Conservation (phyloP, 2,888 invertebrate species). For the Nemapogon koenigi region DNA sequence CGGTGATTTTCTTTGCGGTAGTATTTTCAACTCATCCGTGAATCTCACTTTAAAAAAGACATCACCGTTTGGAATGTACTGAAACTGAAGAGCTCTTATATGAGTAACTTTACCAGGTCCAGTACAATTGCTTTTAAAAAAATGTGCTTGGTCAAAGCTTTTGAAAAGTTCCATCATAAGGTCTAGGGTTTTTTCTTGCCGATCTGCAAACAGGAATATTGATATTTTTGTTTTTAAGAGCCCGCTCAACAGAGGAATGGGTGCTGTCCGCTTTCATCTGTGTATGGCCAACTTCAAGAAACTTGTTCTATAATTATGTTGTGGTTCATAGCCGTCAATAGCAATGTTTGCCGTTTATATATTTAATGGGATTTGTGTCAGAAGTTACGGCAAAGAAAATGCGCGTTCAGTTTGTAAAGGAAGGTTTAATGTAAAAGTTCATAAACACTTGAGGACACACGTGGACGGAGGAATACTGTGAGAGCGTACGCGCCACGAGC, state of each 20-base stretch:
- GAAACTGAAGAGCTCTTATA: slow-evolving; percentile 12
- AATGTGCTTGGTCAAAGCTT: too few relatives aligned
- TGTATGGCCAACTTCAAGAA: slow-evolving; percentile 11
- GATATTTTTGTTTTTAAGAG: slow-evolving; percentile 9
- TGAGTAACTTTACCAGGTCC: slow-evolving; percentile 11
- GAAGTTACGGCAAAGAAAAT: too few relatives aligned
- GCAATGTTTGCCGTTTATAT: too few relatives aligned
- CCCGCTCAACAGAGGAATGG: too few relatives aligned
- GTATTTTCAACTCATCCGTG: not conserved
- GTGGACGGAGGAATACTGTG: too few relatives aligned
- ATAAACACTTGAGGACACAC: too few relatives aligned
- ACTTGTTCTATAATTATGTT: slow-evolving; percentile 11
- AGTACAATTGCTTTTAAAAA: slow-evolving; percentile 13
- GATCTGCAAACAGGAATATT: slow-evolving; percentile 13
- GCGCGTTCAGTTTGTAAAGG: too few relatives aligned
- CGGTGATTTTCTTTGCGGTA: slow-evolving; percentile 6
- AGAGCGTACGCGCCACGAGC: too few relatives aligned
- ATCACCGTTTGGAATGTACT: slow-evolving; percentile 12
- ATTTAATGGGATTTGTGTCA: too few relatives aligned
- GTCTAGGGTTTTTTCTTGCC: slow-evolving; percentile 9
- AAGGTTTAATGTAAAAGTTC: too few relatives aligned
- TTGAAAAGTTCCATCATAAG: slow-evolving; percentile 4
- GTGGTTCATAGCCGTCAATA: slow-evolving; percentile 9
- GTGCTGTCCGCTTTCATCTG: slow-evolving; percentile 1
- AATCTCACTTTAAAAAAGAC: slow-evolving; percentile 12